A percentile compares a stretch with the other conserved stretches of the same genome.
Evolutionary conservation across 2,888 invertebrate genomes (phyloP).

Genomic region (Esperia sulphurella): DNA sequence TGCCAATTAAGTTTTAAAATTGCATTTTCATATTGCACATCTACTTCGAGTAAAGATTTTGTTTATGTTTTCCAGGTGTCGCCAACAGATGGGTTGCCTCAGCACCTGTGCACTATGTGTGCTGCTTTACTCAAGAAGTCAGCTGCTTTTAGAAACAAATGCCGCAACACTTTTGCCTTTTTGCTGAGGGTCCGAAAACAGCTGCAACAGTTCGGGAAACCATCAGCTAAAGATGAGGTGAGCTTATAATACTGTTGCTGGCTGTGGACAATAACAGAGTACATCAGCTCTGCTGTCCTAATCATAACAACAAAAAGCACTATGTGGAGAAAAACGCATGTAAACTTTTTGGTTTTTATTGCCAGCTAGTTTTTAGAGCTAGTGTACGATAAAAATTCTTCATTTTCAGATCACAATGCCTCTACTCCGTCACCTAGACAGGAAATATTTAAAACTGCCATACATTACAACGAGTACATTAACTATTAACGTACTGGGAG

Average conservation of each 20-base stretch:
- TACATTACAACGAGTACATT: neutral
- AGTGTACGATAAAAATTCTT: neutral
- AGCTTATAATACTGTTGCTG: no score
- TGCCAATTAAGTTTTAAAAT: no score
- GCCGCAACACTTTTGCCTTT: neutral
- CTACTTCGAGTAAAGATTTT: no score
- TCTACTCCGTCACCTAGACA: neutral
- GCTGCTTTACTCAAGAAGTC: conserved; percentile 5
- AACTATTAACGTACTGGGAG: neutral
- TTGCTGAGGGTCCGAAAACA: neutral
- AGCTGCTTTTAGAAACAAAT: neutral
- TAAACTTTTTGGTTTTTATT: no score
- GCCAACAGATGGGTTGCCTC: conserved; percentile 10
- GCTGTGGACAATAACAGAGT: no score
- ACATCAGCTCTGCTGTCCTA: no score
- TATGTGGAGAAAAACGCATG: no score
- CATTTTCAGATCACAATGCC: neutral
- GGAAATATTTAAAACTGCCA: neutral
- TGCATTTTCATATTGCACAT: no score
- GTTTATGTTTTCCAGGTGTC: conserved; percentile 1
- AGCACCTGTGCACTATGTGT: conserved; percentile 8
- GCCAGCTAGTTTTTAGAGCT: no score
- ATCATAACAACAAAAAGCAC: no score
- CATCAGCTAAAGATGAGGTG: no score
- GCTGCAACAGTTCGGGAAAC: neutral